phyloP scores from a whole-genome alignment of 2,888 invertebrate species.

The Pelosia muscerda region DNA sequence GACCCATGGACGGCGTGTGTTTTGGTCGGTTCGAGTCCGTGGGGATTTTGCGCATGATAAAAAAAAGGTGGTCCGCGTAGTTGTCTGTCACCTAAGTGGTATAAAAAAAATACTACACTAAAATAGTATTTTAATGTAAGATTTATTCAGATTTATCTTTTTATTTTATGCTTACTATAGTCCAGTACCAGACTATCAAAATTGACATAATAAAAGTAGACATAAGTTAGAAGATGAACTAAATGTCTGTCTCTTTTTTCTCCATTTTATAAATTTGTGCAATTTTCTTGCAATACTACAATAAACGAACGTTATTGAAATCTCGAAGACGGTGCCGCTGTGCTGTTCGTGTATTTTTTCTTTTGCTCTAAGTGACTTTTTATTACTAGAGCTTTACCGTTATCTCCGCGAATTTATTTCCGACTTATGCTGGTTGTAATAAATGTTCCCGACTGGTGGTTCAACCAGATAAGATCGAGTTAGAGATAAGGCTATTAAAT shows the following conservation, averaged over 20 bases:
- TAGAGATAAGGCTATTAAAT: neutral
- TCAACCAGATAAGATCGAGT: neutral
- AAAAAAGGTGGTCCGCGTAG: no score
- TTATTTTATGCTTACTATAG: no score
- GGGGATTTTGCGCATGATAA: no score
- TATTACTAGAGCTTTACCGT: constrained; percentile 18
- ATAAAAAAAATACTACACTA: no score
- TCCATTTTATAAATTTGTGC: neutral
- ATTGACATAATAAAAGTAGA: no score
- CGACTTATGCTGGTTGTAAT: neutral
- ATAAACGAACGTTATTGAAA: constrained; percentile 12
- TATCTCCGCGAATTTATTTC: constrained; percentile 13
- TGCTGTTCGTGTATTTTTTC: constrained; percentile 1
- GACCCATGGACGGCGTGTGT: no score
- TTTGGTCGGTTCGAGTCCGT: no score
- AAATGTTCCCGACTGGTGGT: neutral
- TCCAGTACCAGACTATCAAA: no score
- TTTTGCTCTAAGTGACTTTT: constrained; percentile 15
- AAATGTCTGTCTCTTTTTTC: neutral
- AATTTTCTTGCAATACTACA: constrained; percentile 4
- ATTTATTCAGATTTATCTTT: no score
- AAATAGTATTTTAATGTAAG: no score
- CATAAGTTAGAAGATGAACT: neutral
- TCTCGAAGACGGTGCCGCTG: neutral
- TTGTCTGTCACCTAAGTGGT: no score